Percentiles rank a stretch among this genome's conserved stretches.
phyloP scores from a whole-genome alignment of 92 coral and sea anemone species.

The Siderastrea radians region DNA sequence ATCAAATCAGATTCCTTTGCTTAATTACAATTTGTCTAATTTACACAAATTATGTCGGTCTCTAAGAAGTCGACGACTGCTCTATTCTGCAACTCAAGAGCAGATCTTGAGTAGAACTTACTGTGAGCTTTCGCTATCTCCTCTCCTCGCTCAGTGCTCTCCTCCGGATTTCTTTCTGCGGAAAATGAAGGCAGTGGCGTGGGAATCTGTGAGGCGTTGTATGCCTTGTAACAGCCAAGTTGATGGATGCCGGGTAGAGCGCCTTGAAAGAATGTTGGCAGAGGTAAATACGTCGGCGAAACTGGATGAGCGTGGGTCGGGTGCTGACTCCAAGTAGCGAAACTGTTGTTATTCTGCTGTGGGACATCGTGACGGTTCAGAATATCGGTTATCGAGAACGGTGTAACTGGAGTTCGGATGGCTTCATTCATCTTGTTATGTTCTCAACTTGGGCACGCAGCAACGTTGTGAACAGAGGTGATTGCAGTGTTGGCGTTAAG shows the following conservation, averaged over 20 bases:
- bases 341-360: slow-evolving; percentile 51
- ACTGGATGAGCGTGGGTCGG: slow-evolving; percentile 46
- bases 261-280: slow-evolving; percentile 49
- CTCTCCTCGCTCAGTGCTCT: slow-evolving; percentile 57
- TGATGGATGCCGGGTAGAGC: slow-evolving; percentile 38
- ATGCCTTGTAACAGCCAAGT: slow-evolving; percentile 37
- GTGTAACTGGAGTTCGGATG: slow-evolving; percentile 80
- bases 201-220: slow-evolving; percentile 35
- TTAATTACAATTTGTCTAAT: slow-evolving; percentile 29
- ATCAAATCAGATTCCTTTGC: slow-evolving; percentile 26
- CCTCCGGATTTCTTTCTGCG: slow-evolving; percentile 57
- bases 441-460: slow-evolving; percentile 31
- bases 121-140: slow-evolving; percentile 68
- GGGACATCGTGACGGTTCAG: slow-evolving; percentile 86
- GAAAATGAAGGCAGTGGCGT: slow-evolving; percentile 23
- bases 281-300: slow-evolving; percentile 67
- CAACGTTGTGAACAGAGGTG: slow-evolving; percentile 34
- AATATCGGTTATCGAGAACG: slow-evolving; percentile 93
- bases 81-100: neutral
- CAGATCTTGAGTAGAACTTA: slow-evolving; percentile 46
- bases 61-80: slow-evolving; percentile 11
- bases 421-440: slow-evolving; percentile 82
- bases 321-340: slow-evolving; percentile 43
- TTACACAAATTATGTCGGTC: slow-evolving; percentile 42
- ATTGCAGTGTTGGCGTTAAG: slow-evolving; percentile 39